phyloP scores from a whole-genome alignment of 2,113 vertebrate genomes.

The Pachycephala philippinensis region DNA sequence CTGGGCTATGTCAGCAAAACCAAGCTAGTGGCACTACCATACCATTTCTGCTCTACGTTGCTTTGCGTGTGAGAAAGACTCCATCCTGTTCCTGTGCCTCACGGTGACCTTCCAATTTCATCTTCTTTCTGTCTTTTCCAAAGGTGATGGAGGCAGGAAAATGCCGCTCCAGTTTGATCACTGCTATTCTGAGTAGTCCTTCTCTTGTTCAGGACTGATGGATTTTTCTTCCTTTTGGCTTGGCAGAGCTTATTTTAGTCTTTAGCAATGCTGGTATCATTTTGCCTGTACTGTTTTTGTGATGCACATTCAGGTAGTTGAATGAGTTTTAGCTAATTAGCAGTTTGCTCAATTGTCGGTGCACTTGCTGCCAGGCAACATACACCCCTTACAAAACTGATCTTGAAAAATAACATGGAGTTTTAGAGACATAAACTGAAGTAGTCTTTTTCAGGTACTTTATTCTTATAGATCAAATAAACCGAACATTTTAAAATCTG shows the following conservation, averaged over 20 bases:
- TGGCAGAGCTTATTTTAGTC: background rate
- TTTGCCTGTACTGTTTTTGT: background rate
- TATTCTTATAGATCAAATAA: background rate
- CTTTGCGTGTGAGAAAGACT: background rate
- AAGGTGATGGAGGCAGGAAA: background rate
- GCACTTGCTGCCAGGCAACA: background rate
- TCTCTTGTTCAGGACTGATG: background rate
- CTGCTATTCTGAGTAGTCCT: background rate
- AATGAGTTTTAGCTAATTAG: background rate
- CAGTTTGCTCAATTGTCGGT: background rate
- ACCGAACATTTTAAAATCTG: conserved; percentile 2
- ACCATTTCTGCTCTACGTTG: background rate
- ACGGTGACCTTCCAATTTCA: background rate
- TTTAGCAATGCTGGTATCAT: background rate
- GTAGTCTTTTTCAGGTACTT: background rate
- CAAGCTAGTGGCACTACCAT: background rate
- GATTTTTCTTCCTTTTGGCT: background rate
- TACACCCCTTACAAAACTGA: background rate
- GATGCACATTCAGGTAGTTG: background rate
- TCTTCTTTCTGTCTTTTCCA: background rate
- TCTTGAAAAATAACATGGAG: background rate
- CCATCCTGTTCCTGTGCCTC: background rate
- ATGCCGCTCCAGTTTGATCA: background rate
- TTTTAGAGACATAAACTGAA: background rate
- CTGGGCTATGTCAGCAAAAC: background rate